Conservation (phyloP, 2,113 vertebrate species). For the Coptodon rendalli region DNA sequence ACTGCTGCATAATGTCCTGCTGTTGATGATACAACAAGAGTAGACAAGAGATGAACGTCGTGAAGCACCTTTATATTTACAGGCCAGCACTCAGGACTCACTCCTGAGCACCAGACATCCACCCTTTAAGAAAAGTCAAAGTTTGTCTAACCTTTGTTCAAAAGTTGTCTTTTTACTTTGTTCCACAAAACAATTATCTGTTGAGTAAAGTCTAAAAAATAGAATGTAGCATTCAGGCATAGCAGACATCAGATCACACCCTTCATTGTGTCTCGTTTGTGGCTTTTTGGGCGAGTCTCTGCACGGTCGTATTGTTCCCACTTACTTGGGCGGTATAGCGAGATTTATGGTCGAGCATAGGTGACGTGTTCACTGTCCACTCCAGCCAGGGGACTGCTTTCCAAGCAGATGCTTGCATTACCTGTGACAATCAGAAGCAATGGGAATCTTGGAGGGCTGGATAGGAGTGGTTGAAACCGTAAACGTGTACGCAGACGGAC, state of each 20-base stretch:
- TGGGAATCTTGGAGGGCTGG: neutral
- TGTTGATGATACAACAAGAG: neutral
- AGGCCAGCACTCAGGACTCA: neutral
- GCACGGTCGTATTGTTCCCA: neutral
- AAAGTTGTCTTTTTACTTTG: neutral
- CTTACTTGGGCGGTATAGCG: fast-evolving
- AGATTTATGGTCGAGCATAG: neutral
- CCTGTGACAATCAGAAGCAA: neutral
- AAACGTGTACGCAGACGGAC: neutral
- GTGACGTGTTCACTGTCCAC: neutral
- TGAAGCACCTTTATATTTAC: neutral
- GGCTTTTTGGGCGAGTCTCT: neutral
- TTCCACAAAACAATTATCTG: neutral
- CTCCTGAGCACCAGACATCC: neutral
- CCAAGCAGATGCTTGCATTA: neutral
- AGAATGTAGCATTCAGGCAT: neutral
- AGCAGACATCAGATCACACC: neutral
- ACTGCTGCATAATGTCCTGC: neutral
- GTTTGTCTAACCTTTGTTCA: neutral
- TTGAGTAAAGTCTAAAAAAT: neutral
- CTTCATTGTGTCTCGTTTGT: neutral
- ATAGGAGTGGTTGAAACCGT: neutral
- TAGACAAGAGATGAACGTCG: neutral
- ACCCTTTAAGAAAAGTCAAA: neutral
- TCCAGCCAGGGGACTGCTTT: neutral